These are phyloP conservation scores for Zootoca vivipara DNA, from an alignment of 2,113 vertebrate genomes.

Conservation along the genomic window DNA sequence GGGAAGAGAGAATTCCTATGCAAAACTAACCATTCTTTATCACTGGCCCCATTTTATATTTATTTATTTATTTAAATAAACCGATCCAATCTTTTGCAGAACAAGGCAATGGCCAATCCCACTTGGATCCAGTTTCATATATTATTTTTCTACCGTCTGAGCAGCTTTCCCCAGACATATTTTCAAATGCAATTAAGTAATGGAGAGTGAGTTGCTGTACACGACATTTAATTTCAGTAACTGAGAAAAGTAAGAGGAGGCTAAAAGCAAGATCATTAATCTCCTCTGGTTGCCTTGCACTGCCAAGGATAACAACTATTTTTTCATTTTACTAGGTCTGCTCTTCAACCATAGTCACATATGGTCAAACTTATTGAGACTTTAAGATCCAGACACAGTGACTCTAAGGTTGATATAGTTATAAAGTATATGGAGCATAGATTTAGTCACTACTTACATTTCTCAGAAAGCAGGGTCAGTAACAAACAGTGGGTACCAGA, in stretches of 20 bases:
- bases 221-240: constrained; percentile 63
- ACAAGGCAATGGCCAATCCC: constrained; percentile 15
- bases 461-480: not conserved
- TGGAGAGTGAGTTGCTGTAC: constrained; percentile 57
- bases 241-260: constrained; percentile 54
- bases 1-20: not conserved
- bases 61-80: constrained; percentile 39
- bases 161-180: constrained; percentile 54
- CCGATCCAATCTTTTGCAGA: not conserved
- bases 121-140: constrained; percentile 28
- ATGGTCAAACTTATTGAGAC: not conserved
- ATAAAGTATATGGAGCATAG: not conserved
- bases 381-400: constrained; percentile 37
- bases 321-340: constrained; percentile 57
- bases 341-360: constrained; percentile 55
- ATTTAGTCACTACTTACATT: not conserved
- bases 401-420: not conserved
- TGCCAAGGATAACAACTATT: constrained; percentile 72
- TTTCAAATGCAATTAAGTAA: constrained; percentile 70
- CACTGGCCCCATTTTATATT: not conserved
- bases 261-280: constrained; percentile 68
- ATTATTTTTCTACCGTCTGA: constrained; percentile 47
- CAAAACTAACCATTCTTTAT: not conserved
- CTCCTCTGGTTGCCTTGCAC: constrained; percentile 58
- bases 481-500: not conserved